phyloP scores from a whole-genome alignment of 2,888 invertebrate genomes.

The Diplazon laetatorius region DNA sequence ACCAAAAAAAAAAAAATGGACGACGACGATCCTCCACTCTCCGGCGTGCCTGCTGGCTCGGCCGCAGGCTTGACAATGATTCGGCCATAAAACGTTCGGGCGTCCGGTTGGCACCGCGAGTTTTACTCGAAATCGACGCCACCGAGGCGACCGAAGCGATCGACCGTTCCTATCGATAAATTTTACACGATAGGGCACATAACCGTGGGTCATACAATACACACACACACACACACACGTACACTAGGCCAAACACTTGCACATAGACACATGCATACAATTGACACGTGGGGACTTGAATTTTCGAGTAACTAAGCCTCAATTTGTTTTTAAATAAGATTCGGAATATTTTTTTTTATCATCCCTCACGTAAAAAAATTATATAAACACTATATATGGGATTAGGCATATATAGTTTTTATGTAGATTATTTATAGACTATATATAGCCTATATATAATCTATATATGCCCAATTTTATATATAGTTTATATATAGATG shows the following conservation, averaged over 20 bases:
- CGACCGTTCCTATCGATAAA: slow-evolving; percentile 35
- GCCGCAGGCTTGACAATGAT: slow-evolving; percentile 62
- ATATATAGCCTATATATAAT: too few relatives aligned
- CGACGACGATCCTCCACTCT: slow-evolving; percentile 48
- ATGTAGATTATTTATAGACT: too few relatives aligned
- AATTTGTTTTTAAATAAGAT: slow-evolving; percentile 11
- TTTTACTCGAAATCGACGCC: slow-evolving; percentile 56
- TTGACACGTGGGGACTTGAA: slow-evolving; percentile 10
- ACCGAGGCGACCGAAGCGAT: slow-evolving; percentile 27
- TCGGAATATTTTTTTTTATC: neutral
- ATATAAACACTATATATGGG: too few relatives aligned
- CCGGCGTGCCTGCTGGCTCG: slow-evolving; percentile 43
- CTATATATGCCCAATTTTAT: too few relatives aligned
- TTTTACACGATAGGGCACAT: neutral
- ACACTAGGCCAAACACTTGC: neutral
- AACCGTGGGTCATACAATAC: neutral
- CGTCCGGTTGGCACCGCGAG: slow-evolving; percentile 27
- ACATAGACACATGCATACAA: neutral
- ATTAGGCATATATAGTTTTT: too few relatives aligned
- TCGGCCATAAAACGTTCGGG: slow-evolving; percentile 51
- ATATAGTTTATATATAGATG: too few relatives aligned
- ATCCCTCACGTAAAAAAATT: neutral
- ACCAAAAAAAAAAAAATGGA: too few relatives aligned
- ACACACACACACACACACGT: too few relatives aligned
- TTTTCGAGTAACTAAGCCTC: slow-evolving; percentile 1